Base-by-base conservation (phyloP, 1,140 invertebrate species). In the Episyrphus balteatus region DNA sequence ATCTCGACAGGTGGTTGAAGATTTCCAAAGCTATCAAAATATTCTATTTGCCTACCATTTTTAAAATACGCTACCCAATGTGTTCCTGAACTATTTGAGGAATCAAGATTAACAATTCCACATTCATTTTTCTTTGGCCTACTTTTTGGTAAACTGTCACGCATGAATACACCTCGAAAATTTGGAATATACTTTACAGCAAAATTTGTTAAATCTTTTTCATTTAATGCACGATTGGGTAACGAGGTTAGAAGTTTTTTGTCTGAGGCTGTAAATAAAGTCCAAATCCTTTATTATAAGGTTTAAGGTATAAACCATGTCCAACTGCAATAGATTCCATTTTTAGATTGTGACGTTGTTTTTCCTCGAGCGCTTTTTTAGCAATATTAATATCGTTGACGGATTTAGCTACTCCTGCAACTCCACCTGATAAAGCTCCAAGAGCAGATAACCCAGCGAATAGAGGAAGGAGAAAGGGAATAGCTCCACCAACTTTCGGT, bases 51-150 rank as follows among this genome's bases (percentile, higher is more conserved):
- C n/a, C n/a, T n/a, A n/a, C n/a, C n/a, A n/a, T 47, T 36, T 53
- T 67, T 61, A 41, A 50, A 56, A 48, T 62, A 63, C n/a, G n/a
- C n/a, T n/a, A n/a, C n/a, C n/a, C n/a, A n/a, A n/a, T n/a, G n/a
- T n/a, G n/a, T n/a, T n/a, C 64, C 57, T 42, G 30, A 9, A 48
- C 56, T 55, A 18, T 53, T 44, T 17, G 39, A 45, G 40, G 41
- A 40, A 54, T 68, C 61, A 47, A 62, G 55, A 53, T 64, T 68
- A 30, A 65, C 17, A 32, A 68, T 57, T n/a, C n/a, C n/a, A n/a
- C n/a, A n/a, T n/a, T n/a, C n/a, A n/a, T n/a, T n/a, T n/a, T n/a
- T n/a, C n/a, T n/a, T n/a, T n/a, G n/a, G n/a, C n/a, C n/a, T n/a
- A n/a, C n/a, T n/a, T n/a, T n/a, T n/a, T n/a, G n/a, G n/a, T n/a